Base-by-base conservation (phyloP, 2,113 vertebrate species). In the Oriolus oriolus region DNA sequence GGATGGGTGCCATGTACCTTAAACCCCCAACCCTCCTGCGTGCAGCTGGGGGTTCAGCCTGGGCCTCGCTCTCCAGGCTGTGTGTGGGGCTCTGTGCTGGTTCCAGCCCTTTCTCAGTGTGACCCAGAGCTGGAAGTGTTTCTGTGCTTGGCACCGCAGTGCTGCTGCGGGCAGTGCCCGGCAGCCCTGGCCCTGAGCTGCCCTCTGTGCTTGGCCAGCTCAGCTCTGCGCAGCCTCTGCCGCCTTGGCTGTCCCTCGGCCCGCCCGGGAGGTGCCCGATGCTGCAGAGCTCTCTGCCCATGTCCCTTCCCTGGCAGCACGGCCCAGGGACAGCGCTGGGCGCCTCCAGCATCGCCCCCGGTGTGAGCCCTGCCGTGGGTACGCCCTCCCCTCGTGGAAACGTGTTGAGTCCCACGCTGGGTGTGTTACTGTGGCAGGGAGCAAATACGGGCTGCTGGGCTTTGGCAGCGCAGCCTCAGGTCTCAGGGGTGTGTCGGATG, bases 361-460 rank as follows among this genome's bases (percentile, higher is more conserved):
- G 16, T 0, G 0, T 10, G 31, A 66, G 28, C 71, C 1, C 0
- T 28, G 74, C 79, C 0, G 0, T 22, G 92, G 49, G 71, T 4
- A 1, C 28, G 2, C 42, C 21, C 37, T 35, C 7, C 2, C 1
- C 0, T 1, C 0, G 0, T 13, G 37, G 8, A 7, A 4, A 6
- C 0, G 39, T 2, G 14, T 1, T 0, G 49, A 47, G 63, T 57
- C 17, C 42, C 0, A 0, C 1, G 0, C 9, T 0, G 1, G 31
- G 26, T 0, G 53, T 2, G 44, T 41, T 45, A 0, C 0, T 1
- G 2, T 17, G 37, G 39, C 19, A 24, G 39, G 16, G 41, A 71
- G 74, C 4, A 15, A 27, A 3, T 1, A 0, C 3, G 1, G 68
- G 63, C 54, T 86, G 87, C 61, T 20, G 66, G 49, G 76, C 79